Evolutionary conservation across 2,888 invertebrate genomes (phyloP).

Genomic region (Volucella bombylans): DNA sequence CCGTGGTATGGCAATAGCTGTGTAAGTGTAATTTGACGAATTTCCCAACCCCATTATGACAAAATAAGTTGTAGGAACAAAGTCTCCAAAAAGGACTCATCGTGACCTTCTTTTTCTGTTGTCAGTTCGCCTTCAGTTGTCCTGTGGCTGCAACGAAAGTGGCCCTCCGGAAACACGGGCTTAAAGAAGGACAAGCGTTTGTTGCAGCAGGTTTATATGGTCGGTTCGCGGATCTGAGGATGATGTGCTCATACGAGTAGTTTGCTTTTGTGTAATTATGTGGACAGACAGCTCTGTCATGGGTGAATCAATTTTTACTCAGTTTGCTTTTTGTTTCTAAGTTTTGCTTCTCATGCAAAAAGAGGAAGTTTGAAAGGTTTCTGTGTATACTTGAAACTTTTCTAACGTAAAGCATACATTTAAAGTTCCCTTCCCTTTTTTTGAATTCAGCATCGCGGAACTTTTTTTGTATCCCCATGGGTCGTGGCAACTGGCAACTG

Average conservation of each 20-base stretch:
- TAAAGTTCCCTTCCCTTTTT: too few relatives aligned
- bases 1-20: not conserved
- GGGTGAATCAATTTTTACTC: slow-evolving; percentile 14
- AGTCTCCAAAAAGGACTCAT: slow-evolving; percentile 65
- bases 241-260: not conserved
- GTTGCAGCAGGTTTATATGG: slow-evolving; percentile 21
- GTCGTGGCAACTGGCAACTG: too few relatives aligned
- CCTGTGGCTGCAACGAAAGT: slow-evolving; percentile 18
- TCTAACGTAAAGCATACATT: too few relatives aligned
- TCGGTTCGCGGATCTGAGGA: slow-evolving; percentile 18
- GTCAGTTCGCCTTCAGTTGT: not conserved
- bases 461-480: too few relatives aligned
- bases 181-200: slow-evolving; percentile 54
- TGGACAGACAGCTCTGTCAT: slow-evolving; percentile 40
- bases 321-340: not conserved
- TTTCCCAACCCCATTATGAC: slow-evolving; percentile 43
- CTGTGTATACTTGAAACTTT: too few relatives aligned
- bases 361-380: not conserved
- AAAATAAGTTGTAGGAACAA: slow-evolving; percentile 61
- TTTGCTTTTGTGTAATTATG: slow-evolving; percentile 34
- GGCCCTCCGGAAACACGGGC: slow-evolving; percentile 31
- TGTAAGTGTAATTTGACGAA: slow-evolving; percentile 67
- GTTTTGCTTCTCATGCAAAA: not conserved
- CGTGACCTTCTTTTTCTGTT: slow-evolving; percentile 58
- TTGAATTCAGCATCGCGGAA: too few relatives aligned